A percentile compares a stretch with the other conserved stretches of the same genome.
These are phyloP conservation scores for Saturnia pavonia DNA, from an alignment of 2,888 invertebrate genomes.

Conservation along the genomic window DNA sequence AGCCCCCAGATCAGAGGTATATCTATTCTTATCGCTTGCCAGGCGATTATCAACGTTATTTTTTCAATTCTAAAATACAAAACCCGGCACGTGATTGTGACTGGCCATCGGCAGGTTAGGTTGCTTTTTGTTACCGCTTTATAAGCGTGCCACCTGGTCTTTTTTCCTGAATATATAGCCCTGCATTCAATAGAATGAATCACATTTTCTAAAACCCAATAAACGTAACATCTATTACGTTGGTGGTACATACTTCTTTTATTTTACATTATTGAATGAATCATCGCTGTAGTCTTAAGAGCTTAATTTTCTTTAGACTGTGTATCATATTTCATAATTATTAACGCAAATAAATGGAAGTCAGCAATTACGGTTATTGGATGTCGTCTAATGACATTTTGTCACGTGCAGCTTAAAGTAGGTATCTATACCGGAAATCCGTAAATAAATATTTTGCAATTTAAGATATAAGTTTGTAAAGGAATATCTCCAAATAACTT, in stretches of 20 bases:
- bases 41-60: slow-evolving; percentile 54
- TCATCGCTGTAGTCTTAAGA: slow-evolving; percentile 31
- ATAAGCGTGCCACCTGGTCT: slow-evolving; percentile 75
- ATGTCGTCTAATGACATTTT: slow-evolving; percentile 17
- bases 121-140: slow-evolving; percentile 62
- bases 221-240: slow-evolving; percentile 47
- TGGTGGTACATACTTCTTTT: slow-evolving; percentile 33
- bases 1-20: slow-evolving; percentile 56
- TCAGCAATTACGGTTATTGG: slow-evolving; percentile 14
- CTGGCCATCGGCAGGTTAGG: slow-evolving; percentile 51
- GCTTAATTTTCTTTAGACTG: slow-evolving; percentile 14
- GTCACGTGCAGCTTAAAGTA: slow-evolving; percentile 39
- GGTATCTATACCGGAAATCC: slow-evolving; percentile 48
- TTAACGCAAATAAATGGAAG: slow-evolving; percentile 32
- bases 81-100: slow-evolving; percentile 37
- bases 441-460: slow-evolving; percentile 20
- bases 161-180: slow-evolving; percentile 64
- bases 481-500: neutral
- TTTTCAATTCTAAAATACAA: slow-evolving; percentile 42
- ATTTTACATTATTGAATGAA: slow-evolving; percentile 41
- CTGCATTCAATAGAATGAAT: slow-evolving; percentile 68
- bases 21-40: slow-evolving; percentile 43
- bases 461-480: neutral
- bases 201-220: slow-evolving; percentile 57
- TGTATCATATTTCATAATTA: slow-evolving; percentile 26